Evolutionary conservation across 2,888 invertebrate genomes (phyloP).

Genomic region (Rhamnusium bicolor): DNA sequence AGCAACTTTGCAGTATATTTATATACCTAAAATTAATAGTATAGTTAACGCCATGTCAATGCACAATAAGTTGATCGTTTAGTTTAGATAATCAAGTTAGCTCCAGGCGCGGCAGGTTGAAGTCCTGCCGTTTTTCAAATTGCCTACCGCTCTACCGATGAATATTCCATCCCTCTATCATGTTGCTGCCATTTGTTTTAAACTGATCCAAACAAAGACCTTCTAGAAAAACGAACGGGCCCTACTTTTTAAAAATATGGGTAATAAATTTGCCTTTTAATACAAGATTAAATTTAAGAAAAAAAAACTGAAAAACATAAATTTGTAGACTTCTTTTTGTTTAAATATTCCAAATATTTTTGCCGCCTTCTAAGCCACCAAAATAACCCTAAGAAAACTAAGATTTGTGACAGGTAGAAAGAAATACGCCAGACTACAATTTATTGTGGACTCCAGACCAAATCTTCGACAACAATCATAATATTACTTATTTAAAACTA

Average conservation of each 20-base stretch:
- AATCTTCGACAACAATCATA: no score
- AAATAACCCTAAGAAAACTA: no score
- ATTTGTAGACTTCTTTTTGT: no score
- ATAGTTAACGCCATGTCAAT: slow-evolving; percentile 19
- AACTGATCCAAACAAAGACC: not conserved
- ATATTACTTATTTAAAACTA: no score
- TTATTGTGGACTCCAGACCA: no score
- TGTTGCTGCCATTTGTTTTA: not conserved
- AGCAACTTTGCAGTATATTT: not conserved
- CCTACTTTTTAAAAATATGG: not conserved
- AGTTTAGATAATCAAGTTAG: slow-evolving; percentile 19
- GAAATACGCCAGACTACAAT: no score
- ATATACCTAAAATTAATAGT: slow-evolving; percentile 14
- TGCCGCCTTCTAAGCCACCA: no score
- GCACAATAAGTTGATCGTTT: slow-evolving; percentile 14
- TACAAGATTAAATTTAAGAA: no score
- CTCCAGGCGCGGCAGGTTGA: not conserved
- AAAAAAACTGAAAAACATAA: no score
- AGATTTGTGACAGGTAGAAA: no score
- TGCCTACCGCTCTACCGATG: not conserved
- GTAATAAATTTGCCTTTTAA: not conserved
- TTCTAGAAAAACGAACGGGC: not conserved
- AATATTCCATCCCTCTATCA: not conserved
- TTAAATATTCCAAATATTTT: no score
- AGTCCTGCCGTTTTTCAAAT: slow-evolving; percentile 6